phyloP scores from a whole-genome alignment of 1,140 invertebrate genomes.

The Ceratina australensis region DNA sequence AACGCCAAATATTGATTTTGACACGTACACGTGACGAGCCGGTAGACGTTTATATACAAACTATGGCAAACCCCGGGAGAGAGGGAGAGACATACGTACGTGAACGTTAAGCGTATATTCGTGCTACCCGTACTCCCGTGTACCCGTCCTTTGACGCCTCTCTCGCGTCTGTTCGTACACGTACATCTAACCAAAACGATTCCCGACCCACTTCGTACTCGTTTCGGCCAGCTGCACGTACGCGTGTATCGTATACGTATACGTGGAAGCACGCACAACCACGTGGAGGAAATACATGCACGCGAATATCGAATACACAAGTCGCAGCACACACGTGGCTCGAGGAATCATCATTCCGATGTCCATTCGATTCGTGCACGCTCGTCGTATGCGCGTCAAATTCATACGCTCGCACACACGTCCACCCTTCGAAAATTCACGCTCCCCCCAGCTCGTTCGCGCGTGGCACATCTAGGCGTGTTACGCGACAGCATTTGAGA shows the following conservation, averaged over 20 bases:
- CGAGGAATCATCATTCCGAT: conserved; percentile 44
- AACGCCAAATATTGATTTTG: conserved; percentile 80
- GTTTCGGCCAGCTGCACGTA: not conserved
- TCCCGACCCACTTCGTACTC: too few species aligned
- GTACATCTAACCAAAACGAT: not conserved
- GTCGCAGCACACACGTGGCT: conserved; percentile 23
- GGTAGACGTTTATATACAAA: conserved; percentile 61
- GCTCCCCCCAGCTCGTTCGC: conserved; percentile 8
- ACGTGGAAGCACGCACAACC: too few species aligned
- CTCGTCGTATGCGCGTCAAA: conserved; percentile 17
- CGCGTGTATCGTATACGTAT: too few species aligned
- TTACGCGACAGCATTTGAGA: conserved; percentile 34
- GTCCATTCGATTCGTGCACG: conserved; percentile 51
- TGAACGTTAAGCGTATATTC: conserved; percentile 18
- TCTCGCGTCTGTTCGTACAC: not conserved
- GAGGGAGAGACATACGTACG: not conserved
- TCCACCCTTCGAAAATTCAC: conserved; percentile 40
- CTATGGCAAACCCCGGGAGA: not conserved
- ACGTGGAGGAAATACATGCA: conserved; percentile 20
- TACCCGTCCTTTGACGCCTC: conserved; percentile 19
- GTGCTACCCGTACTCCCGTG: not conserved
- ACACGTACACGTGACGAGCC: conserved; percentile 75
- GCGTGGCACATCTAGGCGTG: conserved; percentile 13
- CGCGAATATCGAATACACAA: not conserved
- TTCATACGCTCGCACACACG: conserved; percentile 16